These are phyloP conservation scores for Cettia cetti DNA, from an alignment of 2,113 vertebrate species.

Conservation along the genomic window DNA sequence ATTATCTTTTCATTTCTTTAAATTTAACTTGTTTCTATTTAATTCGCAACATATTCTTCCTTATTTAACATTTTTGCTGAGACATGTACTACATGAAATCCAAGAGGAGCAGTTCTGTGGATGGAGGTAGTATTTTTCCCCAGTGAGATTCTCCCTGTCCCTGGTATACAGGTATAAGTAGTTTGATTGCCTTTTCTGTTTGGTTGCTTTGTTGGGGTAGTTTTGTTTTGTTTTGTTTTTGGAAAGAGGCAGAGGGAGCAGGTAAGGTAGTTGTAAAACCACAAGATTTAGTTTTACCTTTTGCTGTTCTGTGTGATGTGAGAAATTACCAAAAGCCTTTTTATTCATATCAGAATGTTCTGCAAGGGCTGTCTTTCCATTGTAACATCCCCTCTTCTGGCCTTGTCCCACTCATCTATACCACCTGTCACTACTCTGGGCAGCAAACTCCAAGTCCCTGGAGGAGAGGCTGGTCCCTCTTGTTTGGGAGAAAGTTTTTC, in stretches of 20 bases:
- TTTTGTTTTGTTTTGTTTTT: not conserved
- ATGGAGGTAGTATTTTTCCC: not conserved
- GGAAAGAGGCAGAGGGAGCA: not conserved
- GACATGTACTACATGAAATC: not conserved
- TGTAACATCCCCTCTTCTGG: not conserved
- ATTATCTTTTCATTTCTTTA: not conserved
- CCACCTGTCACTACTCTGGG: not conserved
- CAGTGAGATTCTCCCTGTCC: not conserved
- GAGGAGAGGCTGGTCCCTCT: not conserved
- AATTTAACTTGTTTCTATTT: not conserved
- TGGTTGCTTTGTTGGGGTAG: rapidly evolving
- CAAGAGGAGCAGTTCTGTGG: not conserved
- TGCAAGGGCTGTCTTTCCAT: not conserved
- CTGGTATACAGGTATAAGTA: not conserved
- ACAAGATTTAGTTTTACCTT: not conserved
- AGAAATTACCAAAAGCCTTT: not conserved
- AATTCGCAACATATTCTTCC: not conserved
- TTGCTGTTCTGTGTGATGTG: not conserved
- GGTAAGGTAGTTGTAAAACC: not conserved
- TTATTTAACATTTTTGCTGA: not conserved
- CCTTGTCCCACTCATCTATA: not conserved
- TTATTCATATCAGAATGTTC: not conserved
- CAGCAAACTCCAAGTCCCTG: not conserved
- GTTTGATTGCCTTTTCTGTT: not conserved
- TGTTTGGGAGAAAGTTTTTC: not conserved